Evolutionary conservation across 1,140 invertebrate genomes (phyloP), one percentile per base, ranked within the genome.

Genomic region (Pseudoatta argentina): DNA sequence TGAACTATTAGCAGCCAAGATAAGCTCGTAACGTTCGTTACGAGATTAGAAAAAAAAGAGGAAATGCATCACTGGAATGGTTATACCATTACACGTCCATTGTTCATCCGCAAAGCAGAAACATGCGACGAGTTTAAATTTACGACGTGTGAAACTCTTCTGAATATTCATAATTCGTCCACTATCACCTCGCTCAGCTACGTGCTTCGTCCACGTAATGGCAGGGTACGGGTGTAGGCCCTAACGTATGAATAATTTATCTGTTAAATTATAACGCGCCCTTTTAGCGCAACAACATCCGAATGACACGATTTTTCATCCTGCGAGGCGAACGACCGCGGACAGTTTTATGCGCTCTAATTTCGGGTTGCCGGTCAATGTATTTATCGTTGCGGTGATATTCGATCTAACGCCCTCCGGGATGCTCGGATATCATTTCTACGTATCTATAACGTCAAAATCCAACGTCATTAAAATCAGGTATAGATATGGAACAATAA

Each of bases 111-210:
- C 34, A 44, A 64, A 64, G 64, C 63, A 79, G 89, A 59, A 89
- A 90, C 78, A 61, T 27, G 30, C 66, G 78, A 78, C 69, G 24
- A 24, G 27, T 55, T 63, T 73, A 91, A 89, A 92, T 89, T 87
- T 88, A 91, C 86, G 89, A 91, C 75, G 89, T 92, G 91, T 89
- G 92, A 92, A 67, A 93, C 69, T 90, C 69, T 83, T 61, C 82
- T 94, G 93, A 94, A 94, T 94, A 94, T 94, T 94, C 93, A 94
- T 94, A 93, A 92, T 91, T 91, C 91, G 90, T 87, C 71, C 86
- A 59, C 18, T 51, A 59, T 75, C 88, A 83, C 89, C 88, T 88
- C 78, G 53, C 81, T 57, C 69, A 14, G 82, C 72, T 83, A n/a
- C 88, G 87, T 14, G 21, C 39, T 2, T 48, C 53, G 79, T 88